Percentiles rank a stretch among this genome's conserved stretches.
These are phyloP conservation scores for Glossosoma conforme DNA, from an alignment of 1,140 invertebrate species.

Conservation along the genomic window DNA sequence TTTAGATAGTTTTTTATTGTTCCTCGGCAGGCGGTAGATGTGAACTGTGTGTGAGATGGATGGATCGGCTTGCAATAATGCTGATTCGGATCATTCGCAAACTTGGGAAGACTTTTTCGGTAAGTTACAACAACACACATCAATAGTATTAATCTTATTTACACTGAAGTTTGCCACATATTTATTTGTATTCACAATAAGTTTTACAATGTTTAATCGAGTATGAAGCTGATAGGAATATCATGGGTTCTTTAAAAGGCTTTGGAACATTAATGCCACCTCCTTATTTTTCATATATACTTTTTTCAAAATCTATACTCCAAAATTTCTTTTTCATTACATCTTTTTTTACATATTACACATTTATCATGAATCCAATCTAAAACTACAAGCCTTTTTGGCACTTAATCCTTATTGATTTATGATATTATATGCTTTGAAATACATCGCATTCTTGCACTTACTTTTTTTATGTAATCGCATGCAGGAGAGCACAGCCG, in stretches of 20 bases:
- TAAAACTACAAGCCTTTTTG: no score
- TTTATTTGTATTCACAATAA: neutral
- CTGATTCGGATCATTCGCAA: constrained; percentile 51
- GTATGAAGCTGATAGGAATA: neutral
- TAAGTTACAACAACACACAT: constrained; percentile 32
- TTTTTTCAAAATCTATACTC: neutral
- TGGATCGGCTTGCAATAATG: constrained; percentile 43
- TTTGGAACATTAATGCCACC: neutral
- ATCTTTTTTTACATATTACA: no score
- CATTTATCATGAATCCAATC: no score
- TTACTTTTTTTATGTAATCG: no score
- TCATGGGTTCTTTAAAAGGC: neutral
- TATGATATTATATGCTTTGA: no score
- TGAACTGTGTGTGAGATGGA: constrained; percentile 31
- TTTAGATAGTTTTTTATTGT: constrained; percentile 5
- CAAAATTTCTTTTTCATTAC: no score
- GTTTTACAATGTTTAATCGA: neutral
- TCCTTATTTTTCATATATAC: neutral
- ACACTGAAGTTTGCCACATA: neutral
- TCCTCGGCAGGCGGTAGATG: neutral
- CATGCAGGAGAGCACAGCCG: no score
- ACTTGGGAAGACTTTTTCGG: constrained; percentile 53
- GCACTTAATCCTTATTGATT: no score
- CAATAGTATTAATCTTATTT: no score
- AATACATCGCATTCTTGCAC: no score